Evolutionary conservation across 1,140 invertebrate species (phyloP), one percentile per base, ranked within the genome.

Genomic region (Adelges cooleyi): DNA sequence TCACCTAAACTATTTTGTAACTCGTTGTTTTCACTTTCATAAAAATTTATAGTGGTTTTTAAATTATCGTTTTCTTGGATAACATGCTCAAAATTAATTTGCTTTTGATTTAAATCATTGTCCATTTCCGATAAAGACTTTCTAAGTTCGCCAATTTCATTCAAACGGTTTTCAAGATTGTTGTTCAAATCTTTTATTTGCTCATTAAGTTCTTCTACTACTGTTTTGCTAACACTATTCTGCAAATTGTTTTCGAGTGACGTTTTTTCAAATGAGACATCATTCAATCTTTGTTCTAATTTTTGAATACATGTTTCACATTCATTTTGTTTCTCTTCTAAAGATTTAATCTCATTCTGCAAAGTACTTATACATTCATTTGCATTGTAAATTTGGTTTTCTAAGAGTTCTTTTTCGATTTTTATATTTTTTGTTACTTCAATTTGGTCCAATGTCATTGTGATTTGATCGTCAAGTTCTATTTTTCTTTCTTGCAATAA

Each of bases 61-160:
- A 62, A 22, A 46, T 33, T 46, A 48, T 48, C 46, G 29, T 62
- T 48, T n/a, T 62, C 42, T 62, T 48, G 5, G 29, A 1, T 62
- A 6, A 5, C 10, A 22, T 20, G 11, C 20, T 62, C 42, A n/a
- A 62, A 22, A 46, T 62, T 17, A 29, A 25, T 48, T 8, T 33
- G 23, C 13, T 48, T 62, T 33, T 18, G 5, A 29, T 46, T 62
- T 48, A 62, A 48, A 33, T 53, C 51, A 53, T 36, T 33, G 18
- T 36, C 33, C 17, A 33, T 11, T 1, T 22, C 33, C 3, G n/a
- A 20, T 13, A 53, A 36, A 33, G 9, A 11, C 3, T 38, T 53
- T 20, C 36, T 36, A 38, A 53, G 51, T 17, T 51, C 25, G 33
- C 33, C 33, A 17, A 17, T 51, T 51, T 51, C 25, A 29, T 51